These are phyloP conservation scores for Notechis scutatus DNA, from an alignment of 2,113 vertebrate genomes.

Conservation along the genomic window DNA sequence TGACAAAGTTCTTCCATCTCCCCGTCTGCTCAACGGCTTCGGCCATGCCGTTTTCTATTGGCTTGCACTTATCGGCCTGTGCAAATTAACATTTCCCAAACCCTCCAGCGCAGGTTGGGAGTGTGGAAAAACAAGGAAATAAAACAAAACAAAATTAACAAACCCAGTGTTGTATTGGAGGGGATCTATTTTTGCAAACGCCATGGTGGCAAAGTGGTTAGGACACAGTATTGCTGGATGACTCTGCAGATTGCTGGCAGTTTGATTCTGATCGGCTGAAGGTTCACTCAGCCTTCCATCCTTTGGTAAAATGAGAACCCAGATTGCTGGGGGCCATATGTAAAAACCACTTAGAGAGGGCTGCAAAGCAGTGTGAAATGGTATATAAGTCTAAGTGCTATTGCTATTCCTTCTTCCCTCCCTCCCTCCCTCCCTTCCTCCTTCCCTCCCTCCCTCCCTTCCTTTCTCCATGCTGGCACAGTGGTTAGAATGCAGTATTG, in stretches of 20 bases:
- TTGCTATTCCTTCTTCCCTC: too few species aligned
- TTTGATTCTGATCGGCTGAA: not conserved
- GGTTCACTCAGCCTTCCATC: not conserved
- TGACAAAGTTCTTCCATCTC: slow-evolving; percentile 69
- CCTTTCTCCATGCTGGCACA: too few species aligned
- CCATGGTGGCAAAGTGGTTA: not conserved
- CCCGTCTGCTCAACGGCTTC: slow-evolving; percentile 28
- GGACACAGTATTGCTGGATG: not conserved
- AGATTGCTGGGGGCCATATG: too few species aligned
- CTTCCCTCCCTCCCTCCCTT: too few species aligned
- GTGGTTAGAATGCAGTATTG: too few species aligned
- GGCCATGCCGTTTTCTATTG: slow-evolving; percentile 23
- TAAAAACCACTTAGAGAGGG: too few species aligned
- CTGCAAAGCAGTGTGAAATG: too few species aligned
- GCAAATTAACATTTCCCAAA: slow-evolving; percentile 23
- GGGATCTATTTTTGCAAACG: not conserved
- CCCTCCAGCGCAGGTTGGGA: slow-evolving; percentile 6
- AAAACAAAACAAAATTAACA: not conserved
- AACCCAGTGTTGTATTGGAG: not conserved
- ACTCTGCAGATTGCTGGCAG: not conserved
- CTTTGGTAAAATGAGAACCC: not conserved
- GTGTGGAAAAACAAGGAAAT: not conserved
- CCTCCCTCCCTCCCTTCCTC: too few species aligned
- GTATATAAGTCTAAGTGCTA: too few species aligned
- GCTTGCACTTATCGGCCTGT: slow-evolving; percentile 35